Conservation (phyloP, 2,113 vertebrate species). For the Solea solea region DNA sequence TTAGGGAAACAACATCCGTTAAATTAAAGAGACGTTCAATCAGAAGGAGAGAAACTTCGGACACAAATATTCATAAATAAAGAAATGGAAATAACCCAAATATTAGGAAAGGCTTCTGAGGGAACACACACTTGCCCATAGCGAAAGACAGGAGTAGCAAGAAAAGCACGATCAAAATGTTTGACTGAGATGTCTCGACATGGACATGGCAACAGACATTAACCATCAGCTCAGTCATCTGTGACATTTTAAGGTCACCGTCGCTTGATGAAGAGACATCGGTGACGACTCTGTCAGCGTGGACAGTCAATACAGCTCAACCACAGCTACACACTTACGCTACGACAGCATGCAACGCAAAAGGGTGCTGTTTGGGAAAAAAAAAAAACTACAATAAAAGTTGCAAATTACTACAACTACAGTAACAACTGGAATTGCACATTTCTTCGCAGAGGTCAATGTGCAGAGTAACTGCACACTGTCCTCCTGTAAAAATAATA, state of each 20-base stretch:
- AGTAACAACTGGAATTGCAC: neutral
- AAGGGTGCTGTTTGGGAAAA: neutral
- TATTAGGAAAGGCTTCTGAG: neutral
- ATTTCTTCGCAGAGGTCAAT: neutral
- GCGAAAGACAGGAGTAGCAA: neutral
- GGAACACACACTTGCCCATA: neutral
- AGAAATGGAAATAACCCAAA: neutral
- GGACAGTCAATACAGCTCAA: constrained; percentile 25
- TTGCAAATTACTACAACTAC: too few relatives aligned
- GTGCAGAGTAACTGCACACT: neutral
- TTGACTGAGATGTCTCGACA: constrained; percentile 28
- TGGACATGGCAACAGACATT: constrained; percentile 13
- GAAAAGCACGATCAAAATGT: constrained; percentile 16
- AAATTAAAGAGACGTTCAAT: neutral
- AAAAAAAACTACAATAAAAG: too few relatives aligned
- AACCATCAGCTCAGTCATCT: constrained; percentile 29
- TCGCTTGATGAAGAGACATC: constrained; percentile 32
- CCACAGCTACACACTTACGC: neutral
- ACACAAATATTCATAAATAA: neutral
- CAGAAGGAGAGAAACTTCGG: neutral
- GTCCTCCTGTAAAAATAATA: neutral
- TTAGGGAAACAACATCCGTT: neutral
- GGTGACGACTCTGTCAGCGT: constrained; percentile 40
- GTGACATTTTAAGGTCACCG: constrained; percentile 56
- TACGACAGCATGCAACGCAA: neutral